Evolutionary conservation across 92 coral and sea anemone species (phyloP).

Genomic region (Diadumene lineata): DNA sequence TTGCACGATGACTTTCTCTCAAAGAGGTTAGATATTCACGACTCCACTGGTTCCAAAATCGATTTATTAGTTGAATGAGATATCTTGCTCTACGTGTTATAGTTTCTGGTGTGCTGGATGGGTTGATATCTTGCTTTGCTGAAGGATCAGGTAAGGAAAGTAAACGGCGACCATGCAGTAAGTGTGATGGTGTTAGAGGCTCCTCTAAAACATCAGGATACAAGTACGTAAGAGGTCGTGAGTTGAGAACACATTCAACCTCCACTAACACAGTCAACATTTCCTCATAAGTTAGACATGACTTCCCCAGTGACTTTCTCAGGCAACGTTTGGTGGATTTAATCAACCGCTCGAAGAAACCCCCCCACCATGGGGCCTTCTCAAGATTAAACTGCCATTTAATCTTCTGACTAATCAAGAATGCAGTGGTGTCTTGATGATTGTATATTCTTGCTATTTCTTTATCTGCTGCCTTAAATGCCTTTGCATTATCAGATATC

Average conservation of each 20-base stretch:
- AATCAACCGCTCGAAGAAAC: slow-evolving; percentile 50
- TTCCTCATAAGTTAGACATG: slow-evolving; percentile 48
- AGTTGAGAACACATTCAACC: slow-evolving; percentile 44
- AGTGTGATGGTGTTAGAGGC: slow-evolving; percentile 52
- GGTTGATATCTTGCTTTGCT: not conserved
- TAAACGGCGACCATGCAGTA: slow-evolving; percentile 32
- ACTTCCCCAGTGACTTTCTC: slow-evolving; percentile 47
- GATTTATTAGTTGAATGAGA: not conserved
- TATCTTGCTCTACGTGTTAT: slow-evolving; percentile 4
- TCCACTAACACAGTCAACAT: slow-evolving; percentile 43
- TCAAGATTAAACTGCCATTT: slow-evolving; percentile 50
- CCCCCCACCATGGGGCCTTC: slow-evolving; percentile 70
- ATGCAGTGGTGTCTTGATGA: not conserved
- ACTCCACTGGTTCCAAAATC: slow-evolving; percentile 6
- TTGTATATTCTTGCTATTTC: not conserved
- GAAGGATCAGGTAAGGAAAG: slow-evolving; percentile 37
- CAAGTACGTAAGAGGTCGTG: slow-evolving; percentile 41
- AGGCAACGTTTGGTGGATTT: slow-evolving; percentile 42
- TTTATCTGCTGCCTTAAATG: slow-evolving; percentile 6
- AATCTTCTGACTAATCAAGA: slow-evolving; percentile 8
- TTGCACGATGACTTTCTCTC: slow-evolving; percentile 4
- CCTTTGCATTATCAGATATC: slow-evolving; percentile 13
- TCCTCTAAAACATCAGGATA: slow-evolving; percentile 45
- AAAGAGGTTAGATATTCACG: slow-evolving; percentile 13
- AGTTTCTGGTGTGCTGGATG: not conserved